A percentile compares a stretch with the other conserved stretches of the same genome.
These are phyloP conservation scores for Eupithecia exiguata DNA, from an alignment of 2,888 invertebrate genomes.

Conservation along the genomic window DNA sequence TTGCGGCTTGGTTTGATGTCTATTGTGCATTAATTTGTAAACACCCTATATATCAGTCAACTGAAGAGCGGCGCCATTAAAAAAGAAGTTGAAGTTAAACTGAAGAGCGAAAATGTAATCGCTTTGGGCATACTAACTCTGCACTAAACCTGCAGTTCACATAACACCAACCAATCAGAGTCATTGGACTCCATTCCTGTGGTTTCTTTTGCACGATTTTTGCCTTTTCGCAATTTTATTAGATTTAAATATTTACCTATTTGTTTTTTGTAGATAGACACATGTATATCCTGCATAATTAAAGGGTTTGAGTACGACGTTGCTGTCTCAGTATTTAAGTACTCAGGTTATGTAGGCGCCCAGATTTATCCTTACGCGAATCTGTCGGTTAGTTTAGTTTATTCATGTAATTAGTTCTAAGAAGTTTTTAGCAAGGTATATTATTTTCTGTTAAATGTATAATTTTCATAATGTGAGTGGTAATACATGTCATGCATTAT, in stretches of 20 bases:
- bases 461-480: constrained; percentile 25
- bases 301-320: not conserved
- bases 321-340: not conserved
- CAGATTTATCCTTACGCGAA: not conserved
- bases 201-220: too few relatives aligned
- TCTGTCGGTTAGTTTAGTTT: not conserved
- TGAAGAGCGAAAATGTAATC: too few relatives aligned
- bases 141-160: too few relatives aligned
- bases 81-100: too few relatives aligned
- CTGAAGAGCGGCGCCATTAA: too few relatives aligned
- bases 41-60: too few relatives aligned
- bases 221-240: too few relatives aligned
- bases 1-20: too few relatives aligned
- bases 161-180: too few relatives aligned
- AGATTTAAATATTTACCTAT: not conserved
- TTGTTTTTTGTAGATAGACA: not conserved
- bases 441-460: not conserved
- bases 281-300: not conserved
- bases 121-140: too few relatives aligned
- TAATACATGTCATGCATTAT: constrained; percentile 22
- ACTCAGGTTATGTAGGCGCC: not conserved
- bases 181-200: too few relatives aligned
- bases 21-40: too few relatives aligned
- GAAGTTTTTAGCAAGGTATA: not conserved
- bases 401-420: not conserved